Conservation (phyloP, 2,888 invertebrate genomes). For the Aquatica leii region DNA sequence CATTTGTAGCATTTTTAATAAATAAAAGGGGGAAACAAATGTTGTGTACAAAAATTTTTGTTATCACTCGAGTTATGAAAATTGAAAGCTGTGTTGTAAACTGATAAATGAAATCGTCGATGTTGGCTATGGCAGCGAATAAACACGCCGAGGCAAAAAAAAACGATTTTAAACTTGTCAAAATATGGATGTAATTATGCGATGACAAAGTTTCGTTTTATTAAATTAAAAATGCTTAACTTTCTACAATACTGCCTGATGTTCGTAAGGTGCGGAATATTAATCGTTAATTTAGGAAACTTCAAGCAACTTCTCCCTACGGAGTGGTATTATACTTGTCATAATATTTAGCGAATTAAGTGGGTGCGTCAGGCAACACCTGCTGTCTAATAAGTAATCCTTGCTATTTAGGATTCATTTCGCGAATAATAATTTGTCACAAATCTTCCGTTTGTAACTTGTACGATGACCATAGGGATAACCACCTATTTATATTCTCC, state of each 20-base stretch:
- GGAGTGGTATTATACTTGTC: constrained; percentile 32
- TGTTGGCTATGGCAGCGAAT: neutral
- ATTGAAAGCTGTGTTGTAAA: constrained; percentile 12
- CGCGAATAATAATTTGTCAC: constrained; percentile 57
- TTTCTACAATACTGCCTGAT: constrained; percentile 19
- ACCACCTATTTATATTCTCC: constrained; percentile 20
- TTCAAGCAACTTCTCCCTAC: constrained; percentile 25
- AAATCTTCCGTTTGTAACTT: constrained; percentile 41
- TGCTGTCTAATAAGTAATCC: constrained; percentile 55
- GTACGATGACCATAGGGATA: constrained; percentile 23
- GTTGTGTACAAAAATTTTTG: constrained; percentile 1
- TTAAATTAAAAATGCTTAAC: constrained; percentile 30
- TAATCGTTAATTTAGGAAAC: constrained; percentile 35
- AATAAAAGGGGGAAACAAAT: constrained; percentile 20
- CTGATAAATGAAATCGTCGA: constrained; percentile 19
- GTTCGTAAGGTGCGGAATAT: constrained; percentile 33
- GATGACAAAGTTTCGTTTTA: constrained; percentile 26
- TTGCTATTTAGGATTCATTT: constrained; percentile 57
- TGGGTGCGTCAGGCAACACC: constrained; percentile 43
- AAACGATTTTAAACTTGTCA: constrained; percentile 16
- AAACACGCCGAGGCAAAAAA: constrained; percentile 11
- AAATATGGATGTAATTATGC: constrained; percentile 22
- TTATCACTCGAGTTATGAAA: constrained; percentile 24
- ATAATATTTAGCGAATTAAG: constrained; percentile 36
- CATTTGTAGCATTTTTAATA: constrained; percentile 14